Percentiles rank a stretch among this genome's conserved stretches.
Conservation (phyloP, 2,888 invertebrate species). For the Xylota segnis region DNA sequence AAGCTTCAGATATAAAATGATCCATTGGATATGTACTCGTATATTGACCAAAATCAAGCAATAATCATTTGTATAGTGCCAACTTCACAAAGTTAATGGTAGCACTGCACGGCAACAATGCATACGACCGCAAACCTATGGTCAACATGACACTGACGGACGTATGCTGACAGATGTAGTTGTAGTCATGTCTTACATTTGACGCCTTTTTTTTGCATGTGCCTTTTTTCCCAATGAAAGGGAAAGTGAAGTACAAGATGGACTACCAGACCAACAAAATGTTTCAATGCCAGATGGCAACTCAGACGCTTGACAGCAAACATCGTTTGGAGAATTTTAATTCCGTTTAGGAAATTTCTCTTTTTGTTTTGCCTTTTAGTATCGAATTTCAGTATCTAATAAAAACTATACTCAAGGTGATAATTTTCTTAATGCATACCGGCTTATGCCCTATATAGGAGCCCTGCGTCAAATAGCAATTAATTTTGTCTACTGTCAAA, state of each 20-base stretch:
- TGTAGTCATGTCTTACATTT: constrained; percentile 31
- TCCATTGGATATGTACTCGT: neutral
- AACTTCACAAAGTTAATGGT: constrained; percentile 50
- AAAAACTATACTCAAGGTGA: neutral
- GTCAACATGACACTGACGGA: constrained; percentile 29
- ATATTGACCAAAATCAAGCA: neutral
- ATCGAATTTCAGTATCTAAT: neutral
- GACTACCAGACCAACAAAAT: constrained; percentile 12
- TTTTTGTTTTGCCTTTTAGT: constrained; percentile 7
- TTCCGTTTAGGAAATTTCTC: constrained; percentile 50
- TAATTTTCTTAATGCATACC: neutral
- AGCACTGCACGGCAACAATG: constrained; percentile 32
- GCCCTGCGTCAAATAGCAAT: neutral
- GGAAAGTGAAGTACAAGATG: constrained; percentile 57
- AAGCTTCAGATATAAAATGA: neutral
- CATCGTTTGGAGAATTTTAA: constrained; percentile 58
- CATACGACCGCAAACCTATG: constrained; percentile 26
- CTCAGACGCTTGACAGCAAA: constrained; percentile 22
- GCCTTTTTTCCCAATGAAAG: constrained; percentile 36
- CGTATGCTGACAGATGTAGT: constrained; percentile 39
- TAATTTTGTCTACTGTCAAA: constrained; percentile 31
- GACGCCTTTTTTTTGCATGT: constrained; percentile 23
- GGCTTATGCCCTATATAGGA: neutral
- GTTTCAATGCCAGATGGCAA: constrained; percentile 46
- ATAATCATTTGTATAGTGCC: constrained; percentile 42